A percentile compares a stretch with the other conserved stretches of the same genome.
These are phyloP conservation scores for Trogon melanurus DNA, from an alignment of 2,113 vertebrate species.

Conservation along the genomic window DNA sequence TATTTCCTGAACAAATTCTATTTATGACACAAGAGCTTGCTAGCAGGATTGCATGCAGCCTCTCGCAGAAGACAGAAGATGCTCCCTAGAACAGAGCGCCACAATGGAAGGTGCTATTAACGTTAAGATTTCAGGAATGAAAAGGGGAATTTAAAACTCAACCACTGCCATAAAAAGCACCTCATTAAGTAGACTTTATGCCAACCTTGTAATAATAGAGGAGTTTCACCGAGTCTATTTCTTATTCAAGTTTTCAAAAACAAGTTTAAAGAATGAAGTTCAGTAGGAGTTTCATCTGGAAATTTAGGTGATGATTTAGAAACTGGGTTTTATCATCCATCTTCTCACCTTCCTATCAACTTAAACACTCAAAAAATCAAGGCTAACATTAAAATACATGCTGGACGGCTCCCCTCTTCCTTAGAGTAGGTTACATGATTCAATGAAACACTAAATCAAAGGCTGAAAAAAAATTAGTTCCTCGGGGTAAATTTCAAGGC, in stretches of 20 bases:
- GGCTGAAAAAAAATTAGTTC: not conserved
- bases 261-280: conserved; percentile 39
- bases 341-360: not conserved
- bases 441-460: not conserved
- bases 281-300: conserved; percentile 14
- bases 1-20: conserved; percentile 75
- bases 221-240: conserved; percentile 34
- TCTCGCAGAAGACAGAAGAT: conserved; percentile 21
- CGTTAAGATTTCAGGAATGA: conserved; percentile 49
- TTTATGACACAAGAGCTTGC: conserved; percentile 64
- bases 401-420: not conserved
- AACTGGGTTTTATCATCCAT: not conserved
- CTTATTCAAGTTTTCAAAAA: conserved; percentile 40
- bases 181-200: conserved; percentile 61
- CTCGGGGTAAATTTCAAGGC: not conserved
- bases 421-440: not conserved
- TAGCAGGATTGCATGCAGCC: conserved; percentile 48
- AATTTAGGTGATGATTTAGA: conserved; percentile 15
- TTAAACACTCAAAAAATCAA: not conserved
- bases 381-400: not conserved
- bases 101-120: conserved; percentile 61
- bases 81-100: not conserved
- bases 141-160: conserved; percentile 69
- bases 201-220: conserved; percentile 32
- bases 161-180: conserved; percentile 43